Evolutionary conservation across 2,797 vertebrate species (phyloP).

Genomic region (Amblyraja radiata): DNA sequence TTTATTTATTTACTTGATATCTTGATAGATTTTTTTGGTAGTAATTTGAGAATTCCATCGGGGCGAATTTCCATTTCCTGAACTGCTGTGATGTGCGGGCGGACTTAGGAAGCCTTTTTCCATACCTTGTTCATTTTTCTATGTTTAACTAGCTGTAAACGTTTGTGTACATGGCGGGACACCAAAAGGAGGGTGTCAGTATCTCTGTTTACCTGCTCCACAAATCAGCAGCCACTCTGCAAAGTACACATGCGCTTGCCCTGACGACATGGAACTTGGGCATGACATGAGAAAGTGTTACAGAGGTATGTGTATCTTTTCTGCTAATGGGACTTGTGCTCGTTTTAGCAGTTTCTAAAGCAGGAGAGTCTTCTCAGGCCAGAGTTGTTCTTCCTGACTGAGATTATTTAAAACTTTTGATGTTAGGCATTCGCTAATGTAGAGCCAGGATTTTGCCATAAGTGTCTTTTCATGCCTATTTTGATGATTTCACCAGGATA

Average conservation of each 20-base stretch:
- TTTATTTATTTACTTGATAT: no score
- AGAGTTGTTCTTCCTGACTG: not conserved
- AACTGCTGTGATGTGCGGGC: no score
- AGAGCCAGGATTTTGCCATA: no score
- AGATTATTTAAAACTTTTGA: not conserved
- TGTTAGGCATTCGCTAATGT: not conserved
- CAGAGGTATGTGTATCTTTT: constrained; percentile 60
- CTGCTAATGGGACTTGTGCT: not conserved
- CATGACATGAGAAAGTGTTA: constrained; percentile 90
- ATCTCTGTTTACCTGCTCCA: constrained; percentile 92
- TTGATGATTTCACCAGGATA: no score
- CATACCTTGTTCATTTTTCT: not conserved
- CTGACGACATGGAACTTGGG: constrained; percentile 83
- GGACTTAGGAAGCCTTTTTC: not conserved
- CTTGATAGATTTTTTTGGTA: no score
- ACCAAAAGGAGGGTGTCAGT: constrained; percentile 90
- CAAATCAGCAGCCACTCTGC: constrained; percentile 86
- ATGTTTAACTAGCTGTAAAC: constrained; percentile 66
- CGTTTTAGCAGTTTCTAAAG: not conserved
- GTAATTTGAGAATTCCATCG: no score
- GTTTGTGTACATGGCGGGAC: constrained; percentile 79
- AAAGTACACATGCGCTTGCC: constrained; percentile 90
- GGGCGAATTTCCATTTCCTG: no score
- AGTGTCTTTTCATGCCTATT: no score
- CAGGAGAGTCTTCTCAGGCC: not conserved